These are phyloP conservation scores for Callinectes sapidus DNA, from an alignment of 2,888 invertebrate species.

Conservation along the genomic window DNA sequence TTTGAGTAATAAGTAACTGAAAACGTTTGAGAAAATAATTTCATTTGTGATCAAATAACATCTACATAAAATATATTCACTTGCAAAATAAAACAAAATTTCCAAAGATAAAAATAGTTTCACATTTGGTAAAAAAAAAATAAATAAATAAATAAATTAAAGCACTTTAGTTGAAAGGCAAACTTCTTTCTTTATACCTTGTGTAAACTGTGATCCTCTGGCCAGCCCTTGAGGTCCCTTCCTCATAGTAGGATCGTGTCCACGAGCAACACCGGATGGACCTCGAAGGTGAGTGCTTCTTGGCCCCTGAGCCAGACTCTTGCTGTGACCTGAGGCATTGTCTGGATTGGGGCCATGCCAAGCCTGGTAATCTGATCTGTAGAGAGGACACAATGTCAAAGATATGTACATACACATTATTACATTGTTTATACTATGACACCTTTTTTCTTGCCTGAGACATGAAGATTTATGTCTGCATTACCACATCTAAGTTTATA, in stretches of 20 bases:
- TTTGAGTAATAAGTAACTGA: neutral
- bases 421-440: neutral
- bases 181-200: constrained; percentile 69
- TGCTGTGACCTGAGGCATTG: constrained; percentile 55
- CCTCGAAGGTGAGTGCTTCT: constrained; percentile 56
- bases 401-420: neutral
- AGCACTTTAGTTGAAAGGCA: constrained; percentile 69
- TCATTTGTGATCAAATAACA: neutral
- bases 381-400: neutral
- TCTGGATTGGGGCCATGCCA: constrained; percentile 72
- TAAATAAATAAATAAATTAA: constrained; percentile 14
- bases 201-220: constrained; percentile 68
- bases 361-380: constrained; percentile 68
- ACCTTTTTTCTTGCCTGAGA: neutral
- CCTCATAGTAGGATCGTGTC: constrained; percentile 63
- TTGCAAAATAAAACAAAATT: constrained; percentile 6
- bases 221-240: constrained; percentile 69
- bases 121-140: neutral
- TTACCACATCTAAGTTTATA: neutral
- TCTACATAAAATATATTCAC: constrained; percentile 8
- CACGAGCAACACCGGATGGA: constrained; percentile 62
- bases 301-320: constrained; percentile 65
- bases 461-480: neutral
- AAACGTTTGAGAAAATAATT: neutral
- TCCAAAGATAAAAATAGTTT: neutral